Base-by-base conservation (phyloP, 2,113 vertebrate species). In the Leptodactylus fuscus region DNA sequence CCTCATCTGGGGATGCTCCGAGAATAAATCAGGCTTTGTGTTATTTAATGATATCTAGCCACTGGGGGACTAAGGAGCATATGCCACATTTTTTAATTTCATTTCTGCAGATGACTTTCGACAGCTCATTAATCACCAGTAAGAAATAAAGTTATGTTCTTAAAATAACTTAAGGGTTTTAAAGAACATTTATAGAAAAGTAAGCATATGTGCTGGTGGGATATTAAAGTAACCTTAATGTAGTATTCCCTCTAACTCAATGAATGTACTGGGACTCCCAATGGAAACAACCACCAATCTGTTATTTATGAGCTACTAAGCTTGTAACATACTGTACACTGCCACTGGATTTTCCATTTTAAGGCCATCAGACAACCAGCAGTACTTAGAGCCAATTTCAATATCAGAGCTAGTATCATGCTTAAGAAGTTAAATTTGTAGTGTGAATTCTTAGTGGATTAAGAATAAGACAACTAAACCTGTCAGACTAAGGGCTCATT, bases 51-150 rank as follows among this genome's bases (percentile, higher is more conserved):
- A 27, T 34, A 36, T 41, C 2, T 49, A 27, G 12, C 44, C 44
- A 49, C 41, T 49, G 2, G 13, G 70, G 41, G 44, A 48, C 71
- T 13, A 49, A 27, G 29, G 6, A 48, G 71, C 11, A 29, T 75
- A 16, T 48, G 70, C 20, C 44, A 5, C 3, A 74, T 0, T n/a
- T 24, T 75, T 75, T 74, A 65, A 32, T 65, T 65, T 65, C 6
- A 27, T 75, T 75, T 49, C 10, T 7, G n/a, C n/a, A 16, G 69
- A 71, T 38, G 2, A n/a, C 12, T 2, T 49, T 48, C 29, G 41
- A 24, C 71, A 75, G 71, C 41, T 75, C 41, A 75, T 48, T 75
- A 75, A 75, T 75, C 71, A 48, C 24, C 27, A 27, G 5, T 29
- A 75, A 48, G 22, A 75, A 75, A 75, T 46, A 71, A 41, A n/a